These are phyloP conservation scores for Psammodynastes pulverulentus DNA, from an alignment of 2,113 vertebrate species.

Conservation along the genomic window DNA sequence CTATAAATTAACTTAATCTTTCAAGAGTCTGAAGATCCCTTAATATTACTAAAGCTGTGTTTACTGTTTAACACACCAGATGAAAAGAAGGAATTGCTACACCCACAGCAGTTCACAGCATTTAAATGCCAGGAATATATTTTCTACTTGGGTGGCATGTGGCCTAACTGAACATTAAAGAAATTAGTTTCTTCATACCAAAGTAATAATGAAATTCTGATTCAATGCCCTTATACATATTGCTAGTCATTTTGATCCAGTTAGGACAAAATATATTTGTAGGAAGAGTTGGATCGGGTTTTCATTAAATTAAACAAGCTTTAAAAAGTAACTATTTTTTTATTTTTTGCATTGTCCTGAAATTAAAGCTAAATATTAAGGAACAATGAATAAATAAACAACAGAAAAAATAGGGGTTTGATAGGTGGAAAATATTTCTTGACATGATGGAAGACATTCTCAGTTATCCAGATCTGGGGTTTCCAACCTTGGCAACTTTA, in stretches of 20 bases:
- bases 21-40: neutral
- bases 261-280: neutral
- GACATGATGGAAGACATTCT: neutral
- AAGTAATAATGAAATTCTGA: neutral
- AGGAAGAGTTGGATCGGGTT: neutral
- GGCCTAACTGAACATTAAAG: neutral
- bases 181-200: neutral
- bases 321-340: neutral
- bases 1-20: neutral
- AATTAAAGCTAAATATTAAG: neutral
- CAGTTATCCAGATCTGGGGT: neutral
- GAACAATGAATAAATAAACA: neutral
- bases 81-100: neutral
- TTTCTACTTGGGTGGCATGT: neutral
- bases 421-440: neutral
- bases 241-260: neutral
- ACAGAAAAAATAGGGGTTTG: neutral
- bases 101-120: neutral
- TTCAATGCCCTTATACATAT: neutral
- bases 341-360: neutral
- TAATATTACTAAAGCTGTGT: neutral
- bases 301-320: neutral
- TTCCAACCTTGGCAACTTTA: no score
- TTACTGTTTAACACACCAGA: neutral
- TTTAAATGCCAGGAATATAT: neutral